phyloP scores from a whole-genome alignment of 2,113 vertebrate genomes.

The Sinocyclocheilus grahami region DNA sequence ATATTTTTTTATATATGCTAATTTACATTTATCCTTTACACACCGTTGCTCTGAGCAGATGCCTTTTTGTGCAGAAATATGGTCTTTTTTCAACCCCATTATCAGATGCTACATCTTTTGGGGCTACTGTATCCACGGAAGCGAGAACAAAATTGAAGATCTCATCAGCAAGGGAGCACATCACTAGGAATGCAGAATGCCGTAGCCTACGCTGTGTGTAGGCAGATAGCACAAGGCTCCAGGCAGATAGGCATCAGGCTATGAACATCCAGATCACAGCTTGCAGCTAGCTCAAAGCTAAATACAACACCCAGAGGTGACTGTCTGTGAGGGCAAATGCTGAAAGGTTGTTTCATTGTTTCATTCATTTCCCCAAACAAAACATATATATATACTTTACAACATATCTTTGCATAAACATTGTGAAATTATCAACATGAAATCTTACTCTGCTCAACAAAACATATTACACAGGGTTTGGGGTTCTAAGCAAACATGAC shows the following conservation, averaged over 20 bases:
- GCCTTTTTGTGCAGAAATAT: neutral
- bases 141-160: slow-evolving; percentile 39
- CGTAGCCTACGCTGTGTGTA: slow-evolving; percentile 39
- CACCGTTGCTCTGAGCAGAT: neutral
- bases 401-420: neutral
- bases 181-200: slow-evolving; percentile 21
- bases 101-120: slow-evolving; percentile 32
- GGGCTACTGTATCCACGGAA: slow-evolving; percentile 24
- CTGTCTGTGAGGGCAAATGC: neutral
- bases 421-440: neutral
- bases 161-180: slow-evolving; percentile 36
- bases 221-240: slow-evolving; percentile 33
- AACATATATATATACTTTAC: neutral
- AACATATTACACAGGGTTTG: neutral
- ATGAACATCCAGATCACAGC: slow-evolving; percentile 41
- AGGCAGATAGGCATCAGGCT: slow-evolving; percentile 26
- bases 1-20: neutral
- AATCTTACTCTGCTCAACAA: neutral
- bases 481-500: slow-evolving; percentile 6
- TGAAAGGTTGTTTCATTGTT: neutral
- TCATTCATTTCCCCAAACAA: neutral
- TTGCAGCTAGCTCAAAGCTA: slow-evolving; percentile 20
- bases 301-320: slow-evolving; percentile 19
- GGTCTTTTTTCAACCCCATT: slow-evolving; percentile 6
- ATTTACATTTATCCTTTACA: slow-evolving; percentile 12